These are phyloP conservation scores for Acridotheres tristis DNA, from an alignment of 2,797 vertebrate genomes.

Conservation along the genomic window DNA sequence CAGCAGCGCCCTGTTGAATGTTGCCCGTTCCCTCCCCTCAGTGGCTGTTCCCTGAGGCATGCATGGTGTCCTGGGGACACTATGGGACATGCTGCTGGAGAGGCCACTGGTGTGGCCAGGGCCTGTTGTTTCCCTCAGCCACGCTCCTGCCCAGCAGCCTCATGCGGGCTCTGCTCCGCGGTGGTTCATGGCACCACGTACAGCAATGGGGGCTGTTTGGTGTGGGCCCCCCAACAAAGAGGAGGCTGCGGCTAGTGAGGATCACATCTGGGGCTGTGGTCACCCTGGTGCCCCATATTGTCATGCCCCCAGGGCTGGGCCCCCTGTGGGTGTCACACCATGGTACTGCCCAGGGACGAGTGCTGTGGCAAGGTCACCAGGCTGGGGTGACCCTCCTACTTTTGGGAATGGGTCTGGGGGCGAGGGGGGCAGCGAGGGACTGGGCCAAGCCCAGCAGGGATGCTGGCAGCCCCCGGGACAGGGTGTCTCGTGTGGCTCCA, in stretches of 20 bases:
- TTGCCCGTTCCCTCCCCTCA: neutral
- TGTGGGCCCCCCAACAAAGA: accelerated
- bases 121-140: neutral
- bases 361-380: neutral
- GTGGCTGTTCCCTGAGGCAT: accelerated
- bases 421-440: accelerated
- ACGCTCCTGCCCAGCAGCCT: neutral
- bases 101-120: accelerated
- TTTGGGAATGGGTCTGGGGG: accelerated
- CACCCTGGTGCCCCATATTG: accelerated
- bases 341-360: accelerated
- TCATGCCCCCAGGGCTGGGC: neutral
- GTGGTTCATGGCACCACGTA: accelerated
- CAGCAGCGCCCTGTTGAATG: accelerated
- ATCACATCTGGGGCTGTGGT: neutral
- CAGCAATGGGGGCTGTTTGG: accelerated
- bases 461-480: neutral
- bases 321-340: accelerated
- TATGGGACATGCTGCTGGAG: accelerated
- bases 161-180: accelerated
- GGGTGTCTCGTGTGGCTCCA: neutral
- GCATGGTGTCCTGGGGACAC: accelerated
- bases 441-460: neutral
- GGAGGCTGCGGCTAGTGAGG: accelerated
- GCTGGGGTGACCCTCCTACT: neutral